These are phyloP conservation scores for Tokudaia muenninki DNA, from an alignment of 2,797 vertebrate species.

Conservation along the genomic window DNA sequence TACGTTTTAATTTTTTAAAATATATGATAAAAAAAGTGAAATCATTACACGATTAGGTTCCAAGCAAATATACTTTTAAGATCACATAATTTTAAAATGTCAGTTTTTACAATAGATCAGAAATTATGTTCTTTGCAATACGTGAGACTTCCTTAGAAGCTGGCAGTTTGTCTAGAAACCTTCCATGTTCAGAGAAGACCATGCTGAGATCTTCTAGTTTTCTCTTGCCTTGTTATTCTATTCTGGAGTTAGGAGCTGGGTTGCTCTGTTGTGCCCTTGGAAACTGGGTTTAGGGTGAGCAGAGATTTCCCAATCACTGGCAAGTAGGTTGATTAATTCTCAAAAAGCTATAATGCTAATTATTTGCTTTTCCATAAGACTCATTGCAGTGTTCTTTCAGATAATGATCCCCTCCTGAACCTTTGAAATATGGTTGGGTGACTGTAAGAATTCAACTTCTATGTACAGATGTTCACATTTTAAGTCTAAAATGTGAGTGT, in stretches of 20 bases:
- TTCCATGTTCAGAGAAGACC: not conserved
- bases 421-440: constrained; percentile 66
- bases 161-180: constrained; percentile 39
- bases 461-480: constrained; percentile 58
- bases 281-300: constrained; percentile 17
- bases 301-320: not conserved
- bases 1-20: constrained; percentile 15
- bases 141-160: not conserved
- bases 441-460: constrained; percentile 61
- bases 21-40: not conserved
- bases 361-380: constrained; percentile 52
- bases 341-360: constrained; percentile 47
- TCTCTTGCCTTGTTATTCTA: not conserved
- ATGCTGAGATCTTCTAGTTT: not conserved
- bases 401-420: constrained; percentile 16
- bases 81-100: constrained; percentile 35
- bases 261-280: not conserved
- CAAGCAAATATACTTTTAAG: constrained; percentile 19
- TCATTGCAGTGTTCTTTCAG: constrained; percentile 54
- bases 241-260: not conserved
- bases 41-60: constrained; percentile 11
- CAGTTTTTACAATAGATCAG: not conserved
- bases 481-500: constrained; percentile 43
- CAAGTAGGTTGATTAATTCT: constrained; percentile 15
- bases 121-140: constrained; percentile 49